Percentiles rank a stretch among this genome's conserved stretches.
Evolutionary conservation across 23 tunicate species (phyloP).

Genomic region (Clavelina lepadiformis): DNA sequence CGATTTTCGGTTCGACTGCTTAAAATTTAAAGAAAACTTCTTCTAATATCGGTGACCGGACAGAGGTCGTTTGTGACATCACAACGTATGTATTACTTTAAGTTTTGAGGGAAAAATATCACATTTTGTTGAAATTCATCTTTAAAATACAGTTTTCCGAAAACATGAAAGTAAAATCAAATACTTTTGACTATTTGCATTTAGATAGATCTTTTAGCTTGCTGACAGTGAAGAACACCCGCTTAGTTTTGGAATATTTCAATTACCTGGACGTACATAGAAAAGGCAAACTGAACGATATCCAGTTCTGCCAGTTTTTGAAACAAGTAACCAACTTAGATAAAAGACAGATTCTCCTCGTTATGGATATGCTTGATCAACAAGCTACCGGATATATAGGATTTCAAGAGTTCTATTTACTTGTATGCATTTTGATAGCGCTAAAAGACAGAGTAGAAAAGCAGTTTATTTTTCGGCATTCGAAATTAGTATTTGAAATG

Average conservation of each 20-base stretch:
- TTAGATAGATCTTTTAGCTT: conserved; percentile 84
- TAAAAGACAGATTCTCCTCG: conserved; percentile 62
- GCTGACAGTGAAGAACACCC: conserved; percentile 77
- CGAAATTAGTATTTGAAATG: conserved; percentile 90
- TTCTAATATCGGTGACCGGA: too few relatives aligned
- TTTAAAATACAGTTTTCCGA: too few relatives aligned
- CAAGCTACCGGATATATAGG: conserved; percentile 76
- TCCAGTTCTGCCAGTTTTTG: conserved; percentile 81
- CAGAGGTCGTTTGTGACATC: too few relatives aligned
- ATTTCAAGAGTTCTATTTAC: conserved; percentile 74
- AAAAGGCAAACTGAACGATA: conserved; percentile 63
- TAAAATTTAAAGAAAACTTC: too few relatives aligned
- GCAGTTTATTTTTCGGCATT: conserved; percentile 90
- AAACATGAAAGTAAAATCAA: conserved; percentile 75
- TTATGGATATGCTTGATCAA: conserved; percentile 83
- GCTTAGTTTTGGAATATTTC: conserved; percentile 64
- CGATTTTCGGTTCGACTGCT: too few relatives aligned
- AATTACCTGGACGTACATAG: conserved; percentile 73
- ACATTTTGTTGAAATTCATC: too few relatives aligned
- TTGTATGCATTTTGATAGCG: conserved; percentile 75
- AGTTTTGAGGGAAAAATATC: too few relatives aligned
- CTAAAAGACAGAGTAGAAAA: conserved; percentile 83
- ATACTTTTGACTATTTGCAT: conserved; percentile 54
- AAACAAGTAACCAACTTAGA: conserved; percentile 66
- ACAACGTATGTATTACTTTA: too few relatives aligned